These are phyloP conservation scores for Ailurus styani DNA, from an alignment of 2,113 vertebrate genomes.

Conservation along the genomic window DNA sequence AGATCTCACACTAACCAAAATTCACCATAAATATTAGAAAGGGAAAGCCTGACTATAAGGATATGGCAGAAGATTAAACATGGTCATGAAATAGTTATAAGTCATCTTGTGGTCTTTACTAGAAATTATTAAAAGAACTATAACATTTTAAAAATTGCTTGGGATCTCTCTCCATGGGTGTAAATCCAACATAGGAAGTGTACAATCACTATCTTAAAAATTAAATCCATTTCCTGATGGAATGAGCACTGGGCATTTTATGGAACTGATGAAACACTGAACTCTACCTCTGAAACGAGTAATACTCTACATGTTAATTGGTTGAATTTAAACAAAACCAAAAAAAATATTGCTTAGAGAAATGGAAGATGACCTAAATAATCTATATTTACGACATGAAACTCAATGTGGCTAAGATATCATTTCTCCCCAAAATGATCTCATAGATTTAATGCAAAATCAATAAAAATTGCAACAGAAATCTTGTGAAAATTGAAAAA, in stretches of 20 bases:
- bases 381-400: neutral
- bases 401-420: neutral
- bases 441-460: neutral
- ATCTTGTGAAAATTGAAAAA: neutral
- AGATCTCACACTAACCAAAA: neutral
- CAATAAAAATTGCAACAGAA: neutral
- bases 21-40: neutral
- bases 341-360: neutral
- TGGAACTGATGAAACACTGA: too few species aligned
- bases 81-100: neutral
- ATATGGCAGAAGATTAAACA: neutral
- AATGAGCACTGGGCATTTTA: too few species aligned
- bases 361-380: neutral
- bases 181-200: neutral
- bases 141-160: neutral
- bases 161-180: neutral
- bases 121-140: neutral
- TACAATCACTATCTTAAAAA: neutral
- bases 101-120: neutral
- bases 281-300: too few species aligned
- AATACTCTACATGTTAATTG: too few species aligned
- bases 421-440: neutral
- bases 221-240: neutral
- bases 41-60: neutral
- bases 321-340: neutral